Conservation (phyloP, 2,113 vertebrate species). For the Pithys albifrons region DNA sequence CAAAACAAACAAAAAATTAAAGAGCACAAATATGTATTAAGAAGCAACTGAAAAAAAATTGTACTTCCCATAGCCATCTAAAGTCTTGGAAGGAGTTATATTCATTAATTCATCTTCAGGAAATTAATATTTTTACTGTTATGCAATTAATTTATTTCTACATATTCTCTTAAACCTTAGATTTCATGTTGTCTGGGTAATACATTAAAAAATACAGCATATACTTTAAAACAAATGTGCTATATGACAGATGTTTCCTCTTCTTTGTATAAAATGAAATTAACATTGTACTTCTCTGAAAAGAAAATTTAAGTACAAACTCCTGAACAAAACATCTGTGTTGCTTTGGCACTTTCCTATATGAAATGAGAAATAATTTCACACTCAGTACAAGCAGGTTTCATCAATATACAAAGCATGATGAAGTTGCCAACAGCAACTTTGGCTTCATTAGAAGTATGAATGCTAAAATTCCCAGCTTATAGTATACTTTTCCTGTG, state of each 20-base stretch:
- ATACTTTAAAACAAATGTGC: not conserved
- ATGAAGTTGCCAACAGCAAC: slow-evolving; percentile 3
- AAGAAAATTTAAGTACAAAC: not conserved
- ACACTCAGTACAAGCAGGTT: slow-evolving; percentile 18
- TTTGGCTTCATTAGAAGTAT: not conserved
- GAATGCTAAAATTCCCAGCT: not conserved
- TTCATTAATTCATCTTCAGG: not conserved
- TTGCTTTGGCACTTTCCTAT: slow-evolving; percentile 24
- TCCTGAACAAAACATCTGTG: slow-evolving; percentile 45
- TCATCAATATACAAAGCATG: not conserved
- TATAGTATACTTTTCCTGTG: not conserved
- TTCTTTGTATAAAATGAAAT: not conserved
- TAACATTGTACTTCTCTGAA: not conserved
- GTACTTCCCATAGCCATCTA: not conserved
- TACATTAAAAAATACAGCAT: not conserved
- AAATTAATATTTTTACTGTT: not conserved
- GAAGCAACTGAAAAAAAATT: not conserved
- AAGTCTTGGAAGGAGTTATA: not conserved
- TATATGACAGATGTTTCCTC: not conserved
- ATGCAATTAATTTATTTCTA: not conserved
- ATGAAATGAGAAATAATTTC: slow-evolving; percentile 48
- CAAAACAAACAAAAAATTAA: not conserved
- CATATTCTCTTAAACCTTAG: not conserved
- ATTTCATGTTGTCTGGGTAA: not conserved
- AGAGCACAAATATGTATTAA: rapidly evolving